A percentile compares a stretch with the other conserved stretches of the same genome.
These are phyloP conservation scores for Dynastes hyllus DNA, from an alignment of 2,888 invertebrate genomes.

Conservation along the genomic window DNA sequence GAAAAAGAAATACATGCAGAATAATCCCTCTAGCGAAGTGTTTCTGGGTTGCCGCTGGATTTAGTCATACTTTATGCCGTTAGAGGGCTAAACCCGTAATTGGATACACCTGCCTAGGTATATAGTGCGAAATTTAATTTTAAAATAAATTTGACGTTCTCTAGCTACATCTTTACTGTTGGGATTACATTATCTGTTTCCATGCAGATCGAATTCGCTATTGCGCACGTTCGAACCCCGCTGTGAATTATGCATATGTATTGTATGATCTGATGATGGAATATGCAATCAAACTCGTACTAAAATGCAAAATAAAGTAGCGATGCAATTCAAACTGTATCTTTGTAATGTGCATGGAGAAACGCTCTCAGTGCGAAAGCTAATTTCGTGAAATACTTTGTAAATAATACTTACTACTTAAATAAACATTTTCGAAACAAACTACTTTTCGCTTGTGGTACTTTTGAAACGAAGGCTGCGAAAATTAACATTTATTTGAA, in stretches of 20 bases:
- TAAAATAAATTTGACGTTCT: slow-evolving; percentile 41
- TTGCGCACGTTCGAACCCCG: not conserved
- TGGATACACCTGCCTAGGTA: slow-evolving; percentile 36
- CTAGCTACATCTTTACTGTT: slow-evolving; percentile 24
- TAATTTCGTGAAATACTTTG: too few relatives aligned
- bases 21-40: slow-evolving; percentile 29
- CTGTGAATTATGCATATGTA: slow-evolving; percentile 1
- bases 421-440: too few relatives aligned
- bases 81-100: slow-evolving; percentile 25
- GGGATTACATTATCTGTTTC: slow-evolving; percentile 32
- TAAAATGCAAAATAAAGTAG: too few relatives aligned
- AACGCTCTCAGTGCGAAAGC: too few relatives aligned
- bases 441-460: too few relatives aligned
- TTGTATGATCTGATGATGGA: slow-evolving; percentile 1
- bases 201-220: slow-evolving; percentile 5
- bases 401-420: too few relatives aligned
- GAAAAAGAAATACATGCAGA: slow-evolving; percentile 24
- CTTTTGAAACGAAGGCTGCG: too few relatives aligned
- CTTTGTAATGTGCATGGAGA: not conserved
- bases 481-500: too few relatives aligned
- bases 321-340: not conserved
- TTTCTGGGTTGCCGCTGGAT: slow-evolving; percentile 32
- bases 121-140: slow-evolving; percentile 33
- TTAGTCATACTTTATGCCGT: slow-evolving; percentile 32
- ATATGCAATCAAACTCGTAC: not conserved